Evolutionary conservation across 2,797 vertebrate genomes (phyloP), one percentile per base, ranked within the genome.

Genomic region (Brotula barbata): DNA sequence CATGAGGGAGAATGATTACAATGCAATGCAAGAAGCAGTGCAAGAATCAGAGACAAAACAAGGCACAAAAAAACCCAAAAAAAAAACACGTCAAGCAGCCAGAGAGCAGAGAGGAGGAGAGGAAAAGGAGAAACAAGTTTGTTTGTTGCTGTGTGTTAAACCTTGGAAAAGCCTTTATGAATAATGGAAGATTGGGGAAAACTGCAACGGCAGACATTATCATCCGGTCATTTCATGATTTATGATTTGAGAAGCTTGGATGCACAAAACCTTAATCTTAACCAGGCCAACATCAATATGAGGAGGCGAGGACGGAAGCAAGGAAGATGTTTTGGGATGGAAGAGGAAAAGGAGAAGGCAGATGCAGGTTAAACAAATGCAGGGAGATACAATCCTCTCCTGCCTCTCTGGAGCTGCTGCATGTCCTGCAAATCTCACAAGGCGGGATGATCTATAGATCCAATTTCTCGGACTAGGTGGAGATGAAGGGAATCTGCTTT

Each of bases 191-290:
- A 81, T 49, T 71, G 51, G 37, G 43, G 22, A 3, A 22, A 80
- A 56, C 31, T 48, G 49, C 22, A 17, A 58, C 55, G 60, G 50
- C 64, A 68, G 65, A 67, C 45, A 71, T 58, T 71, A 70, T 74
- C 74, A 81, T 78, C 58, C 68, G 58, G 36, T 65, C 56, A 67
- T 49, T 71, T 60, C 61, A 72, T 54, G 64, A 68, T 70, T 71
- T 72, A 78, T 69, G 44, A 58, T 70, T 19, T 13, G 17, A 72
- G 43, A 64, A 57, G 31, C 45, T 41, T 44, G 59, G 57, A 70
- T 65, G 56, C 15, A 14, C 17, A 19, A 61, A 20, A 51, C 49
- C n/a, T n/a, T n/a, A n/a, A n/a, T n/a, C n/a, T n/a, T n/a, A n/a
- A n/a, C n/a, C n/a, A n/a, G n/a, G n/a, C n/a, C n/a, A n/a, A n/a